Conservation (phyloP, 2,113 vertebrate species). For the Lethenteron camtschaticum region DNA sequence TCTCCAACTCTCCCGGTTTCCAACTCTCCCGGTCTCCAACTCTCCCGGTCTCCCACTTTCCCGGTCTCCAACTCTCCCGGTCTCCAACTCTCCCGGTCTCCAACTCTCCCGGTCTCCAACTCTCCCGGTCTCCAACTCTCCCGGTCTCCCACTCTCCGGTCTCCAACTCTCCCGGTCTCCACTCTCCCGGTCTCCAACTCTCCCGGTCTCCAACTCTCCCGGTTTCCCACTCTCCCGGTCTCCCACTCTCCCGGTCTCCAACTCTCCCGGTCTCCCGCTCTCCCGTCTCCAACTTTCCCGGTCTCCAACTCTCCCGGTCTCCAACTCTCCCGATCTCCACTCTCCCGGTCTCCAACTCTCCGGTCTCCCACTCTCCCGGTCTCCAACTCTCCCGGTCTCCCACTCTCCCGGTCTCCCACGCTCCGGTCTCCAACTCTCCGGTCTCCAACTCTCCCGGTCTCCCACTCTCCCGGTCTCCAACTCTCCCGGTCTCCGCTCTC, state of each 20-base stretch:
- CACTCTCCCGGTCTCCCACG: too few relatives aligned
- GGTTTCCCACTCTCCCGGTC: slow-evolving; percentile 7
- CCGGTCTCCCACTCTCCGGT: too few relatives aligned
- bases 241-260: slow-evolving; percentile 18
- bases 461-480: slow-evolving; percentile 12
- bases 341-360: too few relatives aligned
- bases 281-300: slow-evolving; percentile 10
- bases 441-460: slow-evolving; percentile 15
- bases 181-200: slow-evolving; percentile 12
- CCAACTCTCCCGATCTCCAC: neutral
- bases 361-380: too few relatives aligned
- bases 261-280: neutral
- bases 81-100: neutral
- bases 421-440: neutral
- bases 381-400: too few relatives aligned
- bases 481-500: neutral
- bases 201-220: slow-evolving; percentile 14
- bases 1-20: slow-evolving; percentile 10
- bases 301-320: slow-evolving; percentile 8
- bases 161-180: neutral
- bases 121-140: too few relatives aligned
- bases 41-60: slow-evolving; percentile 4
- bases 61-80: neutral
- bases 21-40: slow-evolving; percentile 12
- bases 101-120: too few relatives aligned